Percentiles rank a stretch among this genome's conserved stretches.
These are phyloP conservation scores for Pseudococcus jackbeardsleyi DNA, from an alignment of 2,888 invertebrate genomes.

Conservation along the genomic window DNA sequence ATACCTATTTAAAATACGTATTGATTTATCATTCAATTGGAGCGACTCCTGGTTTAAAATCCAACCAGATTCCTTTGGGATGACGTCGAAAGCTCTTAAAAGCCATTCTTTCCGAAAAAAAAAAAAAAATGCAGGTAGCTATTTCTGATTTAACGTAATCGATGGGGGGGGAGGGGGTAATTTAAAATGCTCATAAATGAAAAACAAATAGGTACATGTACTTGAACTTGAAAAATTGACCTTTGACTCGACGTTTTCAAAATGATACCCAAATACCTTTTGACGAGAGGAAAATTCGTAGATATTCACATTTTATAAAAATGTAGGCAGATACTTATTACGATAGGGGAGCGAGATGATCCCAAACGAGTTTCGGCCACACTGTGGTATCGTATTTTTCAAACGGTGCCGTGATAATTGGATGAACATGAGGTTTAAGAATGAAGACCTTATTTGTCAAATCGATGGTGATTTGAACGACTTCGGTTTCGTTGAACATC, in stretches of 20 bases:
- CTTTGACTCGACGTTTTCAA: no score
- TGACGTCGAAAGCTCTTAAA: background rate
- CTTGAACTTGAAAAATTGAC: no score
- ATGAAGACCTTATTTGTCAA: background rate
- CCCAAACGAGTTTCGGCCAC: background rate
- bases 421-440: background rate
- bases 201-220: no score
- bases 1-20: background rate
- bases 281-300: no score
- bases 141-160: no score
- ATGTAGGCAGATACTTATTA: background rate
- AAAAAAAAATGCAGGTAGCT: no score
- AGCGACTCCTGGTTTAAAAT: background rate
- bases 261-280: no score
- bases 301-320: background rate
- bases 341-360: background rate
- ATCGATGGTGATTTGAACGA: background rate
- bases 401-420: background rate
- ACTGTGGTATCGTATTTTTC: conserved; percentile 24
- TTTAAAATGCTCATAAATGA: no score
- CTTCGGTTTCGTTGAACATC: conserved; percentile 9
- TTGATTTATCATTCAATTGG: background rate
- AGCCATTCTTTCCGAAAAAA: no score
- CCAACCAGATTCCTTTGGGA: background rate
- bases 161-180: no score